These are phyloP conservation scores for Drosophila rufa DNA, from an alignment of 1,140 invertebrate genomes.

Conservation along the genomic window DNA sequence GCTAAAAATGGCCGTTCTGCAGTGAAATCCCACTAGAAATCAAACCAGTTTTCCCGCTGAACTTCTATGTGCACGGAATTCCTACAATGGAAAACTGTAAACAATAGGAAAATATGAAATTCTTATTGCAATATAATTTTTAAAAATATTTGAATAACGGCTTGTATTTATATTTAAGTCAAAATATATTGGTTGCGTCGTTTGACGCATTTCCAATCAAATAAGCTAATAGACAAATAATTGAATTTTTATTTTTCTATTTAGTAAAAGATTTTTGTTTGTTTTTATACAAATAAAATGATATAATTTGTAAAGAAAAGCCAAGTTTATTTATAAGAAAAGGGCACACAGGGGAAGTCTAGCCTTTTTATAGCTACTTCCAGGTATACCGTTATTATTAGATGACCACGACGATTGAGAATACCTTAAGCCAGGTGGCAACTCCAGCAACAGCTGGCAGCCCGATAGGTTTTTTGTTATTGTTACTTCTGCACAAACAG, in stretches of 20 bases:
- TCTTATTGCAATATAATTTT: neutral
- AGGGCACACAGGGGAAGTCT: neutral
- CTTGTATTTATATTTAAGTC: too few species aligned
- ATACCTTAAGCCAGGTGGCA: conserved; percentile 4
- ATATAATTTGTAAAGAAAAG: neutral
- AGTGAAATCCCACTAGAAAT: neutral
- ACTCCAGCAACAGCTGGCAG: neutral
- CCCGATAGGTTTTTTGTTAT: conserved; percentile 28
- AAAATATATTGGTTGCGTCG: too few species aligned
- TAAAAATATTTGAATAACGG: neutral
- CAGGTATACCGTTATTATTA: conserved; percentile 9
- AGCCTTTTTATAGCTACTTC: neutral
- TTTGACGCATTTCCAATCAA: too few species aligned
- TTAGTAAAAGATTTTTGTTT: too few species aligned
- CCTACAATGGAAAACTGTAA: too few species aligned
- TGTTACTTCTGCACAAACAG: conserved; percentile 17
- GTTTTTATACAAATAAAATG: too few species aligned
- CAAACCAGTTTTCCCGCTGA: neutral
- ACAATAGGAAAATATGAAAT: neutral
- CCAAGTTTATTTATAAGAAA: neutral
- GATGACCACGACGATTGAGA: neutral
- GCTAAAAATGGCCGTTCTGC: neutral
- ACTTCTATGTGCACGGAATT: too few species aligned
- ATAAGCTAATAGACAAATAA: too few species aligned
- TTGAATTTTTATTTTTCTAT: too few species aligned